A percentile compares a stretch with the other conserved stretches of the same genome.
Evolutionary conservation across 1,140 invertebrate species (phyloP).

Genomic region (Megalonaias nervosa): DNA sequence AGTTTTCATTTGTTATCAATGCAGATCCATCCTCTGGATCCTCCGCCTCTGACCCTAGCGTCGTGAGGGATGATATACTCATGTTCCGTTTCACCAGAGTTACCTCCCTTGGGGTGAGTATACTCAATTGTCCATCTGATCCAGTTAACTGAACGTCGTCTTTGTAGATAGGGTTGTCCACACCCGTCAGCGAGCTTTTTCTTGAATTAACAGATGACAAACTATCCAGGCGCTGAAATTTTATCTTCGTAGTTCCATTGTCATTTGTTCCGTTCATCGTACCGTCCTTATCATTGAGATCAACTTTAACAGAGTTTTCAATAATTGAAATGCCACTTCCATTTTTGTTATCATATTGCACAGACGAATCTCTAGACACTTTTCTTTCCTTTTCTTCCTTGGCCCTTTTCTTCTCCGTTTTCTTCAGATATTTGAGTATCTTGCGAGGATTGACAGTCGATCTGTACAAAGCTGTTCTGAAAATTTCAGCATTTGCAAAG

Average conservation of each 20-base stretch:
- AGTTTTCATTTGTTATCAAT: conserved; percentile 56
- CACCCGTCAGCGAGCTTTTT: conserved; percentile 11
- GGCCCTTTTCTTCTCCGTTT: conserved; percentile 48
- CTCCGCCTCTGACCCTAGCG: conserved; percentile 50
- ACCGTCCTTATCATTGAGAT: conserved; percentile 1
- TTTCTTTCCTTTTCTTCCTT: conserved; percentile 32
- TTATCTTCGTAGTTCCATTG: background rate
- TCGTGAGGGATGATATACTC: conserved; percentile 43
- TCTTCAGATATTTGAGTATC: conserved; percentile 60
- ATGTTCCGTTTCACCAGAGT: conserved; percentile 18
- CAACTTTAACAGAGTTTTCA: conserved; percentile 23
- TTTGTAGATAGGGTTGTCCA: conserved; percentile 25
- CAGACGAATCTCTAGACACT: conserved; percentile 10
- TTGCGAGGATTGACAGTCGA: conserved; percentile 60
- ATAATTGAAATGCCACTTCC: conserved; percentile 23
- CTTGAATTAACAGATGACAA: conserved; percentile 16
- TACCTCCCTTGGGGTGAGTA: conserved; percentile 13
- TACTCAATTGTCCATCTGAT: conserved; percentile 14
- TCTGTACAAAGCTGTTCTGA: conserved; percentile 62
- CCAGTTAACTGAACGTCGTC: background rate
- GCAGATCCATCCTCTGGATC: conserved; percentile 63
- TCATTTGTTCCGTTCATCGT: background rate
- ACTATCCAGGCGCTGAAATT: conserved; percentile 26
- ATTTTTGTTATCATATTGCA: conserved; percentile 17
- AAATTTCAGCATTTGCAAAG: conserved; percentile 73